Evolutionary conservation across 2,888 invertebrate species (phyloP), one percentile per base, ranked within the genome.

Genomic region (Hirtodrosophila histrioides): DNA sequence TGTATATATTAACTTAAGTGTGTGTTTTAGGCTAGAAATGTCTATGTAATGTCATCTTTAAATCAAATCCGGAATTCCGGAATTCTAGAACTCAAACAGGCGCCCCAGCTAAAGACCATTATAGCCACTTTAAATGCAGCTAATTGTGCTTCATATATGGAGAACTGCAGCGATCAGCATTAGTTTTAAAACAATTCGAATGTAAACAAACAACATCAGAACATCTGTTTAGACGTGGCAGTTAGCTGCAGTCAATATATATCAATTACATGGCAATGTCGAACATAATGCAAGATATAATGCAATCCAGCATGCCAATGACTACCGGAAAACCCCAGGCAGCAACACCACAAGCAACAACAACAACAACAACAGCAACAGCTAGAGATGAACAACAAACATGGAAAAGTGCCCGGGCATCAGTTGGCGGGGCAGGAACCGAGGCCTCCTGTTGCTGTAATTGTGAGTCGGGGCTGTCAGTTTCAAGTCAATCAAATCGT

Each of bases 181-280:
- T 85, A 85, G 79, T 82, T 82, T 77, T 67, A 82, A 70, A 70
- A 64, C 79, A 76, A 77, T 60, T 40, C 61, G 55, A 75, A 64
- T 8, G 57, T 70, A 79, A 85, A 82, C 82, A 80, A 84, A 73
- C 79, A 50, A n/a, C 43, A 66, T 69, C 50, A 62, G 63, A 81
- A 81, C 81, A 81, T 84, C 75, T 81, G 81, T 68, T 77, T 50
- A 40, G 70, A 40, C 36, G n/a, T 12, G 10, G 68, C 27, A 11
- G 23, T 17, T 24, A 37, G 10, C 62, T 69, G 70, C 63, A 69
- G 75, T 37, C 84, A 84, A 82, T 84, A 82, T 82, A 82, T 82
- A 82, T 82, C 81, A 82, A 82, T 82, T 82, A 82, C 81, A 81
- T 75, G 78, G 69, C 70, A 58, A 80, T 83, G 75, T 74, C 78